A percentile compares a stretch with the other conserved stretches of the same genome.
Evolutionary conservation across 2,797 vertebrate species (phyloP).

Genomic region (Nothura maculosa): DNA sequence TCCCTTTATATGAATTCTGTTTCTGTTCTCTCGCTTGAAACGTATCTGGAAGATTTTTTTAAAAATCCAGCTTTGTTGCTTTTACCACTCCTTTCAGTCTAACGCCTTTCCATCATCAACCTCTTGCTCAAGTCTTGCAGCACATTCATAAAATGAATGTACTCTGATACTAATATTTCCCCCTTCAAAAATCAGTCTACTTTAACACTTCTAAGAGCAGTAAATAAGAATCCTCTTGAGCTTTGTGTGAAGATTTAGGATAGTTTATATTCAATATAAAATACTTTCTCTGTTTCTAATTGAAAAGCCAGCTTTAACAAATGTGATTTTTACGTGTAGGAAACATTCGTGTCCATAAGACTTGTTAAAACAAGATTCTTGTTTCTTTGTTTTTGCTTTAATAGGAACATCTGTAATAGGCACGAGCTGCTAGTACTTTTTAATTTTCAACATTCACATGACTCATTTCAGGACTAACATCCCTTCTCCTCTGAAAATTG

Average conservation of each 20-base stretch:
- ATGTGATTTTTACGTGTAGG: neutral
- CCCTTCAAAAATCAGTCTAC: neutral
- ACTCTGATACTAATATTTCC: neutral
- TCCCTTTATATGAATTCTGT: neutral
- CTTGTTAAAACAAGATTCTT: neutral
- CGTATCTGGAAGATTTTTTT: neutral
- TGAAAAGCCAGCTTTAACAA: neutral
- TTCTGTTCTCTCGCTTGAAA: neutral
- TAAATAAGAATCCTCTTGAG: neutral
- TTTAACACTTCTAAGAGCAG: neutral
- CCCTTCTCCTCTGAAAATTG: constrained; percentile 24
- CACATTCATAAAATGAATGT: neutral
- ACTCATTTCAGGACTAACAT: neutral
- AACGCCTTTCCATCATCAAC: rapidly evolving
- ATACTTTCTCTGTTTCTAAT: neutral
- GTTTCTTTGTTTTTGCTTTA: neutral
- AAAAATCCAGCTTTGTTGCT: neutral
- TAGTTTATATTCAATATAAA: neutral
- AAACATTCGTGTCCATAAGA: neutral
- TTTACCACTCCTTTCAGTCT: neutral
- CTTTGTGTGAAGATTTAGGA: neutral
- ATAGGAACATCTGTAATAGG: neutral
- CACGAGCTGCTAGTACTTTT: neutral
- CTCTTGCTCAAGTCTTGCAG: neutral
- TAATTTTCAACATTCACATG: constrained; percentile 26